These are phyloP conservation scores for Mechanitis mazaeus DNA, from an alignment of 2,888 invertebrate species.

Conservation along the genomic window DNA sequence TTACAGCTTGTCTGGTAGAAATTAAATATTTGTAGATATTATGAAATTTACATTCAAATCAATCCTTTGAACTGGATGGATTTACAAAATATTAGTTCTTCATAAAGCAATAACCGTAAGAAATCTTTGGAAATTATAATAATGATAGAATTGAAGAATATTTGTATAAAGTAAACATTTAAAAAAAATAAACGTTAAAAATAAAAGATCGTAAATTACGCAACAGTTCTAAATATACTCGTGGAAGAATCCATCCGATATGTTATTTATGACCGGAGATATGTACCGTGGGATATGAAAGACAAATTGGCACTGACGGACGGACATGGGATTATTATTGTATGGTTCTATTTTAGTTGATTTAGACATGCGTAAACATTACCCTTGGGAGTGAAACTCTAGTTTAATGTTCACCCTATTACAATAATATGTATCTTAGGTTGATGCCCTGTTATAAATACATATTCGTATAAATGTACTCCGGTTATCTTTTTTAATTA, in stretches of 20 bases:
- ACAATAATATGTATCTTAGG: not conserved
- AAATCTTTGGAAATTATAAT: not conserved
- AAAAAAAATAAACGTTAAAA: not conserved
- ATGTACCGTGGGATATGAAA: constrained; percentile 21
- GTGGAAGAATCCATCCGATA: constrained; percentile 19
- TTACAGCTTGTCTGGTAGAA: too few relatives aligned
- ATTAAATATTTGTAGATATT: too few relatives aligned
- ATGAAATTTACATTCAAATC: too few relatives aligned
- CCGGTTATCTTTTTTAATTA: too few relatives aligned
- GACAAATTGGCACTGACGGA: constrained; percentile 22
- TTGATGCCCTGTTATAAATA: too few relatives aligned
- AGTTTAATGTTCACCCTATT: not conserved
- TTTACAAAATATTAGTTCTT: too few relatives aligned
- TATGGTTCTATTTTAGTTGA: constrained; percentile 6
- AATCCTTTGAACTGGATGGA: too few relatives aligned
- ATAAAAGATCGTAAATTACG: not conserved
- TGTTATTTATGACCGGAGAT: constrained; percentile 15
- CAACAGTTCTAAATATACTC: constrained; percentile 19
- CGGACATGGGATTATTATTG: constrained; percentile 12
- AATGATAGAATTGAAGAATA: not conserved
- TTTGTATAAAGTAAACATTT: not conserved
- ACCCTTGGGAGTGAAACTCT: constrained; percentile 1
- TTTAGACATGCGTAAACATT: not conserved
- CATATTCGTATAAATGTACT: too few relatives aligned
- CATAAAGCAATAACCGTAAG: too few relatives aligned